Base-by-base conservation (phyloP, 1,140 invertebrate genomes). In the Holotrichia oblita region DNA sequence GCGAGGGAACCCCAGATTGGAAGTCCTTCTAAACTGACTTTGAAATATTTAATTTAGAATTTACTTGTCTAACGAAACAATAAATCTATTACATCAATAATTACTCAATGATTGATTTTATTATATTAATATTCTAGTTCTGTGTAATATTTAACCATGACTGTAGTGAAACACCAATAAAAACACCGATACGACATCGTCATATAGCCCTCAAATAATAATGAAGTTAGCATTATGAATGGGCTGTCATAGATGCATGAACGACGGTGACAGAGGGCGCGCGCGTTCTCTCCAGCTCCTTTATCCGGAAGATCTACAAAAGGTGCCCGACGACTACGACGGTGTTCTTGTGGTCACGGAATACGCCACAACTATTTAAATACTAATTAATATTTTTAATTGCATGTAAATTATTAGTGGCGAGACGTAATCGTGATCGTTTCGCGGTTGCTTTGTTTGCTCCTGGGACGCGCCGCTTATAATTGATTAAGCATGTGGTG, bases 161-260 rank as follows among this genome's bases (percentile, higher is more conserved):
- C 27, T 34, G 27, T 34, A 34, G 27, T 4, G 4, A 1, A 34
- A 34, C 27, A 34, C 4, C 27, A 34, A 34, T 34, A 34, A 34
- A 34, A 34, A 34, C 27, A 34, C 27, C 27, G 27, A 34, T 34
- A 34, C 27, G 1, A 34, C 27, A 34, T 34, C 27, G 27, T 34
- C 27, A 34, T 81, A 81, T 83, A 83, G 83, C 83, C 82, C 79
- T 82, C 79, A 82, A 84, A 82, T 83, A 84, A 84, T 83, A 80
- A 84, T 82, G 80, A 83, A 84, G 83, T 83, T 77, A 64, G 77
- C 42, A 82, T 83, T 84, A 84, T 84, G 82, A 84, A 84, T 84
- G 83, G 81, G 83, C 82, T 82, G 82, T 81, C 83, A 17, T 17
- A n/a, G 48, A 55, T 55, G 79, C 64, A 75, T 64, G 80, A 76